These are phyloP conservation scores for Prionailurus viverrinus DNA, from an alignment of 2,113 vertebrate genomes.

Conservation along the genomic window DNA sequence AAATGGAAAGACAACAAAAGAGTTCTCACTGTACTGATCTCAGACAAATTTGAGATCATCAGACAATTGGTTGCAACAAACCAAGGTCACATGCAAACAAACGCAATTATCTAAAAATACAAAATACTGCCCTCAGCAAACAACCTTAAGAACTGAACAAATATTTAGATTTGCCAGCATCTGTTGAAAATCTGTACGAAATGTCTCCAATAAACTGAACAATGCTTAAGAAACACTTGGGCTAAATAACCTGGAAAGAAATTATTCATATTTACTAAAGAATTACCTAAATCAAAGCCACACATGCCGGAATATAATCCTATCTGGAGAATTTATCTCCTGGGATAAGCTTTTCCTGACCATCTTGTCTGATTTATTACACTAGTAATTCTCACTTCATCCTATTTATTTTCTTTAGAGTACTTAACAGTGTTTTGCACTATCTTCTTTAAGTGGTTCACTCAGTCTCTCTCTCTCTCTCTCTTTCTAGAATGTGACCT, in stretches of 20 bases:
- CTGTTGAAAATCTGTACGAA: slow-evolving; percentile 73
- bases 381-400: not conserved
- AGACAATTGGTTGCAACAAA: slow-evolving; percentile 59
- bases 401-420: not conserved
- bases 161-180: slow-evolving; percentile 75
- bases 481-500: not conserved
- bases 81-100: slow-evolving; percentile 62
- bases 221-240: slow-evolving; percentile 65
- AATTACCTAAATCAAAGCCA: slow-evolving; percentile 48
- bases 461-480: not conserved
- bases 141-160: slow-evolving; percentile 51
- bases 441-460: not conserved
- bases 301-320: not conserved
- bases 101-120: slow-evolving; percentile 59
- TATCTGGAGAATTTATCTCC: not conserved
- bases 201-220: slow-evolving; percentile 60
- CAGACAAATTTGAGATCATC: slow-evolving; percentile 67
- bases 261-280: slow-evolving; percentile 38
- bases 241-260: slow-evolving; percentile 72
- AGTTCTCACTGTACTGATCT: slow-evolving; percentile 62
- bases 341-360: not conserved
- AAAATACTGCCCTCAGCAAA: slow-evolving; percentile 68
- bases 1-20: slow-evolving; percentile 55
- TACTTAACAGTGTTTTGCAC: not conserved
- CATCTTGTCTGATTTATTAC: not conserved